phyloP scores from a whole-genome alignment of 1,140 invertebrate genomes.

The Platyura marginata region DNA sequence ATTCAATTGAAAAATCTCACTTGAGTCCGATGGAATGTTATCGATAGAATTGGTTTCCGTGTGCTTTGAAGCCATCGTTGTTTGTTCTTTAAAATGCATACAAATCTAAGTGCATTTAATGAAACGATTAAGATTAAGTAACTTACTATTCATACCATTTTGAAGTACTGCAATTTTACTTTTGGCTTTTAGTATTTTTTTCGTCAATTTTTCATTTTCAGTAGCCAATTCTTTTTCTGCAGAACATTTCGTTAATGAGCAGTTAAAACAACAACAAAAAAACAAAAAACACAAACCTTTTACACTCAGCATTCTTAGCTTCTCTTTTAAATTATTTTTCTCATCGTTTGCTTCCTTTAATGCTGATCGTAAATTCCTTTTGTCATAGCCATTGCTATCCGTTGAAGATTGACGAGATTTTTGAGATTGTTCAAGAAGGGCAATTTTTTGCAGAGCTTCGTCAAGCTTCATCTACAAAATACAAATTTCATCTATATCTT shows the following conservation, averaged over 20 bases:
- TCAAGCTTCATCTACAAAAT: background rate
- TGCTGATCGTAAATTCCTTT: too few relatives aligned
- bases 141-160: background rate
- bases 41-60: background rate
- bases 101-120: too few relatives aligned
- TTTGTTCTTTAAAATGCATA: too few relatives aligned
- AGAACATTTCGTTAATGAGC: background rate
- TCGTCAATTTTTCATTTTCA: conserved; percentile 10
- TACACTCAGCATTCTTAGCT: conserved; percentile 8
- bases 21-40: background rate
- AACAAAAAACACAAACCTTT: background rate
- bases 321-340: conserved; percentile 14
- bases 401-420: too few relatives aligned
- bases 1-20: conserved; percentile 10
- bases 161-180: conserved; percentile 8
- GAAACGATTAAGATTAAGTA: too few relatives aligned
- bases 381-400: too few relatives aligned
- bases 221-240: conserved; percentile 5
- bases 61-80: too few relatives aligned
- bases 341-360: conserved; percentile 5
- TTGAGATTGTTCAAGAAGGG: background rate
- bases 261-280: background rate
- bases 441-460: background rate
- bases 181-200: conserved; percentile 12
- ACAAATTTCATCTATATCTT: background rate